A percentile compares a stretch with the other conserved stretches of the same genome.
phyloP scores from a whole-genome alignment of 2,113 vertebrate genomes.

The Pelobates fuscus region DNA sequence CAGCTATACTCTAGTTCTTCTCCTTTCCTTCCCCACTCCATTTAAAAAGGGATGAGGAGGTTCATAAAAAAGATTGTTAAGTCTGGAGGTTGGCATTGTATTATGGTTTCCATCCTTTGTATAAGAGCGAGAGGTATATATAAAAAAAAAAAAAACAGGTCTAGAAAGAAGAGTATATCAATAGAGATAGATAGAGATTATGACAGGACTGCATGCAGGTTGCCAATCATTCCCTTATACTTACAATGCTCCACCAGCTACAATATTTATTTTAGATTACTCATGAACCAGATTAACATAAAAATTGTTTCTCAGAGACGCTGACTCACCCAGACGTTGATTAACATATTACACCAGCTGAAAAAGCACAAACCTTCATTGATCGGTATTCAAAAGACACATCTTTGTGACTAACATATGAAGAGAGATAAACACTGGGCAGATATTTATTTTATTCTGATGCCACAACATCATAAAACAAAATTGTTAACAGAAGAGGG shows the following conservation, averaged over 20 bases:
- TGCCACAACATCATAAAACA: constrained; percentile 14
- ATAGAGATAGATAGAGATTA: no score
- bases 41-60: no score
- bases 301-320: constrained; percentile 33
- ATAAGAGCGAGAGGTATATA: no score
- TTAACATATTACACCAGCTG: constrained; percentile 42
- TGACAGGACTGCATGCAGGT: neutral
- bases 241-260: constrained; percentile 3
- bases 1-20: no score
- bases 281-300: constrained; percentile 34
- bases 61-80: no score
- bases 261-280: constrained; percentile 23
- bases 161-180: no score
- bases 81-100: no score
- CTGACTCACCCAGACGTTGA: constrained; percentile 47
- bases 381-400: constrained; percentile 25
- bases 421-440: constrained; percentile 26
- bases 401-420: constrained; percentile 39
- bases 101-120: no score
- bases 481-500: constrained; percentile 34
- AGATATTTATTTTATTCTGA: constrained; percentile 27
- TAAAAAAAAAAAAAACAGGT: no score
- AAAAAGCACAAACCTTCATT: constrained; percentile 40
- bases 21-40: no score
- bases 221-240: neutral